Conservation (phyloP, 2,797 vertebrate genomes). For the Propithecus perrieri region DNA sequence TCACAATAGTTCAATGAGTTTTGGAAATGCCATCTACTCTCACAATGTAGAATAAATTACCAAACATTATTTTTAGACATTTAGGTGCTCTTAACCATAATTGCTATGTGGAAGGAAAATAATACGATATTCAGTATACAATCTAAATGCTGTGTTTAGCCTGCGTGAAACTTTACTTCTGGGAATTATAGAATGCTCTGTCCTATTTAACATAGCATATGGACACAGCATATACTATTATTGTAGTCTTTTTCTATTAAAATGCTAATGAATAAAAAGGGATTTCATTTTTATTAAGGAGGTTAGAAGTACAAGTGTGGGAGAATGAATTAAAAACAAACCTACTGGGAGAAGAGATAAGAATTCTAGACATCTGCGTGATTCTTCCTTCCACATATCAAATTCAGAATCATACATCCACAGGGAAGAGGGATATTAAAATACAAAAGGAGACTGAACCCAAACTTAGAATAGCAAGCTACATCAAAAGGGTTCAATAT, state of each 20-base stretch:
- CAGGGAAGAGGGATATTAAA: slow-evolving; percentile 61
- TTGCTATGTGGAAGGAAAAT: slow-evolving; percentile 30
- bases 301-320: slow-evolving; percentile 71
- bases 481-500: not conserved
- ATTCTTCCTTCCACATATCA: slow-evolving; percentile 52
- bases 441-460: slow-evolving; percentile 53
- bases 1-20: slow-evolving; percentile 4
- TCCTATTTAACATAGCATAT: slow-evolving; percentile 75
- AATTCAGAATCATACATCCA: slow-evolving; percentile 36
- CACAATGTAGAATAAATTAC: not conserved
- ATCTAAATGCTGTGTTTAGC: slow-evolving; percentile 60
- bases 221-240: slow-evolving; percentile 68
- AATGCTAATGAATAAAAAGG: slow-evolving; percentile 80
- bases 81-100: slow-evolving; percentile 17
- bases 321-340: slow-evolving; percentile 79
- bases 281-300: slow-evolving; percentile 79
- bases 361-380: slow-evolving; percentile 63
- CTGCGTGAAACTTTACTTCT: slow-evolving; percentile 61
- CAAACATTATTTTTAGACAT: not conserved
- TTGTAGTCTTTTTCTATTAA: slow-evolving; percentile 78
- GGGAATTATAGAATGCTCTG: slow-evolving; percentile 68
- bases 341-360: slow-evolving; percentile 76
- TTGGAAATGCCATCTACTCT: not conserved
- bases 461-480: not conserved
- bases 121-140: not conserved